Percentiles rank a stretch among this genome's conserved stretches.
These are phyloP conservation scores for Cancer borealis DNA, from an alignment of 2,888 invertebrate genomes.

Conservation along the genomic window DNA sequence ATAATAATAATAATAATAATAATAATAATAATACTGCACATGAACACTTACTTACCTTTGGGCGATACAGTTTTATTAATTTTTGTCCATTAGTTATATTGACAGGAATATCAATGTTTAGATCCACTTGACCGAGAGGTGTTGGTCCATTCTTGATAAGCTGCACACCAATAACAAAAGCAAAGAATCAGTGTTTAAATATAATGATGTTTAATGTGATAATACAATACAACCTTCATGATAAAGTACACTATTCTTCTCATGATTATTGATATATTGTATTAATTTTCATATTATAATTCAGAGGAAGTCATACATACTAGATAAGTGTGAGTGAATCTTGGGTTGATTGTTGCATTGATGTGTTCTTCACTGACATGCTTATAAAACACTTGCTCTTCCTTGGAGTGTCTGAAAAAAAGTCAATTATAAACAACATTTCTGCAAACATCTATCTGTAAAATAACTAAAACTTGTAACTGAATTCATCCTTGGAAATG, in stretches of 20 bases:
- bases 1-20: neutral
- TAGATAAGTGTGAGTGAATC: neutral
- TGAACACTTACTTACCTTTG: neutral
- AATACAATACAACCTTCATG: neutral
- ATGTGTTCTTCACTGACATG: neutral
- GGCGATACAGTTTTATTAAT: neutral
- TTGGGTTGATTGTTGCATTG: constrained; percentile 14
- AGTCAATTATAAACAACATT: neutral
- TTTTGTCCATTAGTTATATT: neutral
- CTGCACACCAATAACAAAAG: neutral
- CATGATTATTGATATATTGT: neutral
- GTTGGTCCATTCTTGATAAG: neutral
- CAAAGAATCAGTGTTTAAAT: neutral
- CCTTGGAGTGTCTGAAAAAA: constrained; percentile 28
- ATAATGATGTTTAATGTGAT: neutral
- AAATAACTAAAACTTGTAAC: neutral
- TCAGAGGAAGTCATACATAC: neutral
- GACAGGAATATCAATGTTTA: constrained; percentile 36
- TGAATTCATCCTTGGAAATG: neutral
- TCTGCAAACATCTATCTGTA: neutral
- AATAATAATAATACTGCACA: neutral
- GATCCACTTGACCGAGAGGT: constrained; percentile 2
- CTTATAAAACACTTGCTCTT: constrained; percentile 7
- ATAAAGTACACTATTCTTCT: too few species aligned
- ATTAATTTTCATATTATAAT: neutral